Evolutionary conservation across 2,888 invertebrate genomes (phyloP).

Genomic region (Campoplex nolae): DNA sequence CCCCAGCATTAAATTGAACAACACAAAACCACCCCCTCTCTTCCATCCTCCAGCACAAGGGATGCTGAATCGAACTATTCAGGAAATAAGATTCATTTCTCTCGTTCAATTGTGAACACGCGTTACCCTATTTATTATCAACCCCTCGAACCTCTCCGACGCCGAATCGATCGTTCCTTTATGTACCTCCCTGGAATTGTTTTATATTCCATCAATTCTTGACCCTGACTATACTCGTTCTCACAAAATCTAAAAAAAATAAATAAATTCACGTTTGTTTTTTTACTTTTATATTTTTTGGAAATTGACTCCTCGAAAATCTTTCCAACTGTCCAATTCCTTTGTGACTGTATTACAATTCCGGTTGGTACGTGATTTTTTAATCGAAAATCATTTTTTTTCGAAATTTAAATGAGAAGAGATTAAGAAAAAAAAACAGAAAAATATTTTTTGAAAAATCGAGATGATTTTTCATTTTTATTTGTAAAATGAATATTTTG

Average conservation of each 20-base stretch:
- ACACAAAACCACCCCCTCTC: not conserved
- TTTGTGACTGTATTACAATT: not conserved
- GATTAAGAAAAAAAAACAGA: no score
- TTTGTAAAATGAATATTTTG: not conserved
- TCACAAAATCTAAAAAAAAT: not conserved
- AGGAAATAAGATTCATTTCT: conserved; percentile 37
- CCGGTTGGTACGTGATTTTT: not conserved
- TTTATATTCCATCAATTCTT: conserved; percentile 8
- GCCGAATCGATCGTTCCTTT: conserved; percentile 16
- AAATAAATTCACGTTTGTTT: not conserved
- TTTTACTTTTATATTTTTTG: not conserved
- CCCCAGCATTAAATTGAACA: conserved; percentile 29
- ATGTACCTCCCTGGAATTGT: not conserved
- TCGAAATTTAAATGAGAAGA: no score
- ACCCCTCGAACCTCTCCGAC: not conserved
- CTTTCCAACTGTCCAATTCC: no score
- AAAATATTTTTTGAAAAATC: no score
- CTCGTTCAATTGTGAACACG: conserved; percentile 26
- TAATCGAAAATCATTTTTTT: not conserved
- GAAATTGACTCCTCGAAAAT: no score
- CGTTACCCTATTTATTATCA: conserved; percentile 27
- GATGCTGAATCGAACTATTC: conserved; percentile 27
- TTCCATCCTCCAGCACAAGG: not conserved
- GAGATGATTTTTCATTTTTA: no score
- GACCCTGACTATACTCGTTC: not conserved